A percentile compares a stretch with the other conserved stretches of the same genome.
Evolutionary conservation across 2,888 invertebrate genomes (phyloP).

Genomic region (Ichneumoninae sp.): DNA sequence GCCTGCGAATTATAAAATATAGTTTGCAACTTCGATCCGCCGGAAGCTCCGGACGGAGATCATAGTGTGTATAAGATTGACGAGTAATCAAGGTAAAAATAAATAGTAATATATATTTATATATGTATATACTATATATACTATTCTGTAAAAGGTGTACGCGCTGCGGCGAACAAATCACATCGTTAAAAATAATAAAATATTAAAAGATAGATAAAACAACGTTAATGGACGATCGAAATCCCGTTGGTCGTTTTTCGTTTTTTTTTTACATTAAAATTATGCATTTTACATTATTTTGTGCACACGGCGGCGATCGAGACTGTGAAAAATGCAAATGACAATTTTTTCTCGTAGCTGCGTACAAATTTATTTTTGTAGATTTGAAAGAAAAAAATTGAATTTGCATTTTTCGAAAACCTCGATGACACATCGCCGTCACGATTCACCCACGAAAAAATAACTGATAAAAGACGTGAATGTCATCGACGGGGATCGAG

Average conservation of each 20-base stretch:
- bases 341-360: conserved; percentile 5
- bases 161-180: conserved; percentile 36
- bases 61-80: conserved; percentile 41
- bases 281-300: conserved; percentile 65
- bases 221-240: conserved; percentile 41
- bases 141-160: conserved; percentile 33
- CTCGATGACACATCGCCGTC: conserved; percentile 25
- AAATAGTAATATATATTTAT: conserved; percentile 47
- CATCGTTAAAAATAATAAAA: conserved; percentile 47
- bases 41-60: conserved; percentile 6
- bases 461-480: not conserved
- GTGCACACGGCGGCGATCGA: conserved; percentile 56
- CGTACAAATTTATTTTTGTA: not conserved
- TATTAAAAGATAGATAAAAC: conserved; percentile 38
- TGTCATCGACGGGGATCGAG: not conserved
- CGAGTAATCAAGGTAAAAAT: conserved; percentile 57
- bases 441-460: conserved; percentile 12
- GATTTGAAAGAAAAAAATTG: not conserved
- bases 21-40: conserved; percentile 34
- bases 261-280: conserved; percentile 44
- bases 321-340: conserved; percentile 12
- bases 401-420: conserved; percentile 9
- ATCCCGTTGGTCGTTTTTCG: conserved; percentile 43
- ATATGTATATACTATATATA: conserved; percentile 17
- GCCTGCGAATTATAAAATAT: conserved; percentile 44